Conservation (phyloP, 1,140 invertebrate genomes). For the Bombus terrestris region DNA sequence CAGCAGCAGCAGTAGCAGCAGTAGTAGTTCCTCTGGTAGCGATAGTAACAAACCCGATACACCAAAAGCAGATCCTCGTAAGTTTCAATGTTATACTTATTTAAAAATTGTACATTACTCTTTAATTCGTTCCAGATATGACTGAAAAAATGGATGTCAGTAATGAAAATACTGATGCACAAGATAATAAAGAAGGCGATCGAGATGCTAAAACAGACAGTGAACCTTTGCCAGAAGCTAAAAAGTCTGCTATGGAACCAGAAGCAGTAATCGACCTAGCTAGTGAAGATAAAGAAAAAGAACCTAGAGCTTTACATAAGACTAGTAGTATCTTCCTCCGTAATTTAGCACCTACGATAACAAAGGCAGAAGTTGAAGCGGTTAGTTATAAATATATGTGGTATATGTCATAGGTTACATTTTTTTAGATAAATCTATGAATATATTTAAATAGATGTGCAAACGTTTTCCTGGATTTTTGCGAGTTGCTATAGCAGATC, state of each 20-base stretch:
- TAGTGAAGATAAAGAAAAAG: constrained; percentile 83
- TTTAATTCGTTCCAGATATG: constrained; percentile 60
- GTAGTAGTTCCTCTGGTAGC: constrained; percentile 78
- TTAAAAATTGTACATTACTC: neutral
- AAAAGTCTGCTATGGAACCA: constrained; percentile 73
- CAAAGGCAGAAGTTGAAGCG: constrained; percentile 98
- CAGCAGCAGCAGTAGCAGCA: constrained; percentile 76
- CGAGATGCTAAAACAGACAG: constrained; percentile 73
- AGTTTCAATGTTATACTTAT: constrained; percentile 36
- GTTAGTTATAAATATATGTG: constrained; percentile 82
- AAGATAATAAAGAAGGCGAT: constrained; percentile 65
- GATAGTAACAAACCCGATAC: constrained; percentile 72
- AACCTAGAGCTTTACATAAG: constrained; percentile 91
- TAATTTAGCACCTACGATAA: constrained; percentile 97
- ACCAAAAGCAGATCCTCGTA: constrained; percentile 66
- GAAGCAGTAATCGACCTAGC: constrained; percentile 80
- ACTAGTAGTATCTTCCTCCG: constrained; percentile 98
- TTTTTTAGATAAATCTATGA: neutral
- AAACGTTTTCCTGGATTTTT: constrained; percentile 97
- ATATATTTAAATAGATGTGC: constrained; percentile 88
- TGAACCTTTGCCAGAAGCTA: constrained; percentile 63
- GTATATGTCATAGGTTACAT: neutral
- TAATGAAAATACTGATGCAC: constrained; percentile 77
- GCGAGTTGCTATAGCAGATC: constrained; percentile 98
- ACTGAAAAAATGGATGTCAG: constrained; percentile 70